phyloP scores from a whole-genome alignment of 2,113 vertebrate species.

The Lophius piscatorius region DNA sequence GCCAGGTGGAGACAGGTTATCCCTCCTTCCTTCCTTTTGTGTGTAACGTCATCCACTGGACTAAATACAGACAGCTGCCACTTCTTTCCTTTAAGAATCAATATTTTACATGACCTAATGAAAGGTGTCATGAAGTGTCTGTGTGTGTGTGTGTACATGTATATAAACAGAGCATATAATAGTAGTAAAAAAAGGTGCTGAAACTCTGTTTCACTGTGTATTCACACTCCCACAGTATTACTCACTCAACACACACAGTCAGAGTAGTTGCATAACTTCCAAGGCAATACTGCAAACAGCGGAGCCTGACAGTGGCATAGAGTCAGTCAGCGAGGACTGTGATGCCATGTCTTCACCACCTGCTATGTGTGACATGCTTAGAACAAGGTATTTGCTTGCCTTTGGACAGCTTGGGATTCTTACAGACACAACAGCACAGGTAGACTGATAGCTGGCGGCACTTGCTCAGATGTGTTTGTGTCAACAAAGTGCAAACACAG shows the following conservation, averaged over 20 bases:
- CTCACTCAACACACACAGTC: background rate
- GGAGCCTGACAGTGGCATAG: background rate
- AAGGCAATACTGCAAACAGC: conserved; percentile 9
- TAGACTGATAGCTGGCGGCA: conserved; percentile 5
- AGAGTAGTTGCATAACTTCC: conserved; percentile 6
- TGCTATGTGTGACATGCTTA: background rate
- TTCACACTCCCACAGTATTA: conserved; percentile 1
- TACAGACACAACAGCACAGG: background rate
- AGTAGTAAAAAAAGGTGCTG: conserved; percentile 1
- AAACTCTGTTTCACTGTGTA: conserved; percentile 10
- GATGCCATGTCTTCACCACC: background rate
- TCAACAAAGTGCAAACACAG: conserved; percentile 8
- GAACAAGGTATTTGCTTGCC: too few species aligned
- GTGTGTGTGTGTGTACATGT: background rate
- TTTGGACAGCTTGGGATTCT: background rate
- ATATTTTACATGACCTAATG: conserved; percentile 2
- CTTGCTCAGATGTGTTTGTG: background rate
- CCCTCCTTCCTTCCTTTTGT: background rate
- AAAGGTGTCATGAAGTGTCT: conserved; percentile 15
- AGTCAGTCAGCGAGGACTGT: background rate
- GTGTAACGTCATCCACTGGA: conserved; percentile 21
- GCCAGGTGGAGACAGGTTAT: background rate
- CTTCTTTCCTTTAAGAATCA: conserved; percentile 20
- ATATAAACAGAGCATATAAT: background rate
- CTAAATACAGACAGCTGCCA: too few species aligned